Base-by-base conservation (phyloP, 2,888 invertebrate genomes). In the Myopa tessellatipennis region DNA sequence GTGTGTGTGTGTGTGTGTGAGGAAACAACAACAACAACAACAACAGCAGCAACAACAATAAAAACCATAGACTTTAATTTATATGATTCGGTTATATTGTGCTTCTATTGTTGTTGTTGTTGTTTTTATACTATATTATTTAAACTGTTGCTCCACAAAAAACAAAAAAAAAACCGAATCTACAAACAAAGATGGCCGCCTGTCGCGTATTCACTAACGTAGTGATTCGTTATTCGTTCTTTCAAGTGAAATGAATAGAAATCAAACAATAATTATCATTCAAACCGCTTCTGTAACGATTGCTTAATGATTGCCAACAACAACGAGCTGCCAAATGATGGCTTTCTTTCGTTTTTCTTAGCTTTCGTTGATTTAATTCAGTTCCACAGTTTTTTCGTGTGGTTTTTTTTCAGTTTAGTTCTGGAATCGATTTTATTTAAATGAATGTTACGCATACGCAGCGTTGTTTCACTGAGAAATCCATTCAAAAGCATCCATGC, bases 1-100 rank as follows among this genome's bases (percentile, higher is more conserved):
- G 70, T 55, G 52, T 55, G 52, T 69, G 70, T 55, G 55, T 70
- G 55, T 50, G 34, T 70, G 70, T 70, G 36, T 70, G 26, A 26
- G 26, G 26, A 26, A n/a, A 45, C 67, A 71, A 52, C 77, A 40
- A 38, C 38, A 55, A 72, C 69, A 72, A 26, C 12, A 61, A 26
- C 61, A 77, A 71, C 69, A 81, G 77, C 77, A 78, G 50, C 78
- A 61, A 69, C 74, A 71, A 61, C 76, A 79, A 79, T 16, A 60
- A 73, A n/a, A 50, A 36, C 71, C 5, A 55, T 40, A 45, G 65
- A 34, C n/a, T 5, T n/a, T 3, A 55, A 16, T 55, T 55, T 55
- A 16, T n/a, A 55, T 55, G 4, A 55, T 8, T 45, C 45, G 10
- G 6, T 45, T 45, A 45, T 7, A 61, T 61, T 61, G 61, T 61